These are phyloP conservation scores for Apistogramma diplotaenia DNA, from an alignment of 2,113 vertebrate genomes.

Conservation along the genomic window DNA sequence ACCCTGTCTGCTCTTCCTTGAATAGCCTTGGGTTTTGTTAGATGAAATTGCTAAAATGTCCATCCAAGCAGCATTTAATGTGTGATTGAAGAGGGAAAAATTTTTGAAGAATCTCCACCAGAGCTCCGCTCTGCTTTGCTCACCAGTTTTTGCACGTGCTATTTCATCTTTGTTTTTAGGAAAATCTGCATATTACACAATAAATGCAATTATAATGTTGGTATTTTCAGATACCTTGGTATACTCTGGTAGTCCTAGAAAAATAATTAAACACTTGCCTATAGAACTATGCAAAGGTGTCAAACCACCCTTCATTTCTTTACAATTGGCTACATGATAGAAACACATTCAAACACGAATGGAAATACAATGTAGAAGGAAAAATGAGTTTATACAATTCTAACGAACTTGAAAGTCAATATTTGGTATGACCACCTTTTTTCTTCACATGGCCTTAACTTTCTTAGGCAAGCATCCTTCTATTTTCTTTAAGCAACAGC, in stretches of 20 bases:
- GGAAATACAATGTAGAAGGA: too few species aligned
- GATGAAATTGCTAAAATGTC: background rate
- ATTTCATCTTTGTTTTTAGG: background rate
- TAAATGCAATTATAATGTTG: background rate
- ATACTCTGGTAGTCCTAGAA: background rate
- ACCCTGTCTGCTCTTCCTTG: background rate
- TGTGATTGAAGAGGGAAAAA: background rate
- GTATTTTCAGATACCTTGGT: background rate
- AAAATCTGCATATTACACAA: background rate
- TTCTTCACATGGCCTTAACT: too few species aligned
- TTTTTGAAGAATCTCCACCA: background rate
- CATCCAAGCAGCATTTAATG: background rate
- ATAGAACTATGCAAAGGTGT: background rate
- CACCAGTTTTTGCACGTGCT: background rate
- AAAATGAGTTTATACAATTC: too few species aligned
- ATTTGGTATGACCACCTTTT: too few species aligned
- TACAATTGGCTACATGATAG: too few species aligned
- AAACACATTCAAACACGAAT: background rate
- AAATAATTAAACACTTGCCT: background rate
- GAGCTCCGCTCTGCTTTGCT: background rate
- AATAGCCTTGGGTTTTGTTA: background rate
- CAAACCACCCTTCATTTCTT: background rate
- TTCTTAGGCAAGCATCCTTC: too few species aligned
- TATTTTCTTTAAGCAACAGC: too few species aligned
- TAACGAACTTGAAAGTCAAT: too few species aligned